phyloP scores from a whole-genome alignment of 2,797 vertebrate genomes.

The Argyrosomus regius region DNA sequence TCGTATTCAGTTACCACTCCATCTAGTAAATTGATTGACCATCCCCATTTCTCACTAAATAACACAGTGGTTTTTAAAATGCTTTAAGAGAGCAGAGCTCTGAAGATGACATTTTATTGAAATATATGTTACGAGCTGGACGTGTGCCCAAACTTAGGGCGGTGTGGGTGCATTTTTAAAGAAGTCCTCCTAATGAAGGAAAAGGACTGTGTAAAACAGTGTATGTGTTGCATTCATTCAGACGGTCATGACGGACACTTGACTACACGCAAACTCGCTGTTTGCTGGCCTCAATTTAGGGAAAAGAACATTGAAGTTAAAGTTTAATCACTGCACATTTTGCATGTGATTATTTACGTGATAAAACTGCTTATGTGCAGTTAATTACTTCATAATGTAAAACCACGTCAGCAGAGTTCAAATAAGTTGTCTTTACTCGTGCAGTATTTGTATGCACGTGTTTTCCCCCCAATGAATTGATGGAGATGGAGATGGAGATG shows the following conservation, averaged over 20 bases:
- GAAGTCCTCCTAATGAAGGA: not conserved
- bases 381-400: not conserved
- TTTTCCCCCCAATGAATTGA: not conserved
- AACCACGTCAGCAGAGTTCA: not conserved
- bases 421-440: not conserved
- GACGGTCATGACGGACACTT: not conserved
- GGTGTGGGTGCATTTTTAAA: conserved; percentile 1
- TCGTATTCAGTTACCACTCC: conserved; percentile 6
- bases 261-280: not conserved
- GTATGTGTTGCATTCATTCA: conserved; percentile 1
- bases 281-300: not conserved
- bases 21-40: conserved; percentile 19
- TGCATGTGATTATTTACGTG: not conserved
- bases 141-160: not conserved
- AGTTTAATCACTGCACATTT: not conserved
- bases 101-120: conserved; percentile 9
- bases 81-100: not conserved
- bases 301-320: not conserved
- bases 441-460: not conserved
- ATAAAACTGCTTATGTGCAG: not conserved
- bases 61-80: not conserved
- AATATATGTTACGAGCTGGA: not conserved
- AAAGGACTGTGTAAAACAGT: not conserved
- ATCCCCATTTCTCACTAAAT: conserved; percentile 16
- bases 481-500: not conserved